Conservation (phyloP, 2,888 invertebrate genomes). For the Mesopsocus fuscifrons region DNA sequence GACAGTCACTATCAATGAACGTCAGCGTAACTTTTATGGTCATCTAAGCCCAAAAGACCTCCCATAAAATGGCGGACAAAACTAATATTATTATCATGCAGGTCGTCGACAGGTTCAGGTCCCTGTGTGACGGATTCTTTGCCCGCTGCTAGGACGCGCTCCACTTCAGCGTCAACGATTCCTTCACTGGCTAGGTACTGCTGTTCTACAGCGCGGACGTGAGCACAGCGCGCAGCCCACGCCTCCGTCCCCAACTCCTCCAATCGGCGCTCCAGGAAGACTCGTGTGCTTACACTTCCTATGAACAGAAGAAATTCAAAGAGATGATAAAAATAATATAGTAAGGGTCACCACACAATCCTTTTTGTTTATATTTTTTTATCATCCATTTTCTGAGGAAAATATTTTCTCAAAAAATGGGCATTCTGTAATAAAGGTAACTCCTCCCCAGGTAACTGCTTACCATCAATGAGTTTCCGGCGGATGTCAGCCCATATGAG, state of each 20-base stretch:
- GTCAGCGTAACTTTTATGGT: too few species aligned
- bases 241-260: constrained; percentile 2
- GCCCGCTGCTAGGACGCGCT: background rate
- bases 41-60: constrained; percentile 1
- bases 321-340: too few species aligned
- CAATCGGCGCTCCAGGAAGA: background rate
- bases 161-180: constrained; percentile 5
- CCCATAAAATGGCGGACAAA: constrained; percentile 8
- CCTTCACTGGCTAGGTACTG: constrained; percentile 7
- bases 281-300: too few species aligned
- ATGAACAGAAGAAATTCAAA: too few species aligned
- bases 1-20: too few species aligned
- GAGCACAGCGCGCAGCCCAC: background rate
- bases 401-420: too few species aligned
- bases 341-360: too few species aligned
- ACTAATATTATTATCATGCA: constrained; percentile 2
- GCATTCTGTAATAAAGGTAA: too few species aligned
- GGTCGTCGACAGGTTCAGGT: background rate
- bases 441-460: too few species aligned
- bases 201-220: constrained; percentile 2
- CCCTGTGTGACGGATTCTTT: background rate
- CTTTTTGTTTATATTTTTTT: too few species aligned
- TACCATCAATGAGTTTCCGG: background rate
- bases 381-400: too few species aligned
- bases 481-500: background rate